Conservation (phyloP, 2,113 vertebrate genomes). For the Spea bombifrons region DNA sequence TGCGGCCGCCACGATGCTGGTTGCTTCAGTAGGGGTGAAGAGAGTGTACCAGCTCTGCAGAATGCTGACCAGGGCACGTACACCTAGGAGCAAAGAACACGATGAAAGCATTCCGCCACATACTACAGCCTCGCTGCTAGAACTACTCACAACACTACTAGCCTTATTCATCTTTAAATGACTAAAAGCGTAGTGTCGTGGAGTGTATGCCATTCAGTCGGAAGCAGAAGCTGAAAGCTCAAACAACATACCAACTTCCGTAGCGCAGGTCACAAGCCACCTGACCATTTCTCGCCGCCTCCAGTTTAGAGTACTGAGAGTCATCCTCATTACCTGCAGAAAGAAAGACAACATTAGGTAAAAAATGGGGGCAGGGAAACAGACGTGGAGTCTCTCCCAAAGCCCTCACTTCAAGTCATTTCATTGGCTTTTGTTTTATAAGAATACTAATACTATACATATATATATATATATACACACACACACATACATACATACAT, state of each 20-base stretch:
- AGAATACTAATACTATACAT: no score
- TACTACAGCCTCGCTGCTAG: no score
- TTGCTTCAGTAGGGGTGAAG: slow-evolving; percentile 96
- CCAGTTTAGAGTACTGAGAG: slow-evolving; percentile 96
- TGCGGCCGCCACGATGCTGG: slow-evolving; percentile 92
- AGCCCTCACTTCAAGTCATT: no score
- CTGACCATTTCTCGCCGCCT: slow-evolving; percentile 96
- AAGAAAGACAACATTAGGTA: slow-evolving; percentile 15
- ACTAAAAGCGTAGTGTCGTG: no score
- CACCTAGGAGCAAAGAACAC: slow-evolving; percentile 63
- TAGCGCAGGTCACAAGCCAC: slow-evolving; percentile 97
- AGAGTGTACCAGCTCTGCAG: slow-evolving; percentile 97
- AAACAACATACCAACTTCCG: slow-evolving; percentile 89
- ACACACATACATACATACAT: no score
- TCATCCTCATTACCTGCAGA: slow-evolving; percentile 95
- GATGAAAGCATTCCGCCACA: neutral
- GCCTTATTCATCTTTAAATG: no score
- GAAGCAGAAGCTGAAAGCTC: no score
- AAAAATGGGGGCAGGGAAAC: neutral
- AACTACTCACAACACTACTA: no score
- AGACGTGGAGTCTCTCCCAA: no score
- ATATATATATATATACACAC: no score
- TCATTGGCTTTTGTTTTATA: no score
- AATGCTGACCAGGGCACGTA: slow-evolving; percentile 93
- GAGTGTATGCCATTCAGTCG: no score